Evolutionary conservation across 2,888 invertebrate genomes (phyloP), one percentile per base, ranked within the genome.

Genomic region (Chalcosyrphus nemorum): DNA sequence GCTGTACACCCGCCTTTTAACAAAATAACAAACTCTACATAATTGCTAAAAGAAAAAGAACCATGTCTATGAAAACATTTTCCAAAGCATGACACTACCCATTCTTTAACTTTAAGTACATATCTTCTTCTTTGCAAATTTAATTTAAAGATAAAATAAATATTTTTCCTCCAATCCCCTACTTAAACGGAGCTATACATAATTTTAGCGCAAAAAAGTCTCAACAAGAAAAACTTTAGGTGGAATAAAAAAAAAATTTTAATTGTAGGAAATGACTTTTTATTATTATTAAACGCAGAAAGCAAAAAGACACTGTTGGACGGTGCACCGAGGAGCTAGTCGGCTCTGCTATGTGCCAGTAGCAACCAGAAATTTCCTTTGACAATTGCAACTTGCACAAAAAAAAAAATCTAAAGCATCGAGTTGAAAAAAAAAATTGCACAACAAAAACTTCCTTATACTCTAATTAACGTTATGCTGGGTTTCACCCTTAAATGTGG

Each of bases 391-490:
- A 52, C 57, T 68, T 43, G 27, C 19, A 27, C 24, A 43, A 59
- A 57, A 32, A 15, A 77, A 41, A 47, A 57, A 52, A 74, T 9
- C 19, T 24, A 27, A 27, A 50, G 15, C 17, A 59, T 35, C 11
- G 29, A 27, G 15, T 15, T 24, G 24, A 35, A 13, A 35, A 35
- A 38, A 35, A 57, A 47, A 35, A 50, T 7, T 27, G 38, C 32
- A 65, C 32, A 63, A 74, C 45, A 72, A 82, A 71, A 82, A 61
- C 65, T 29, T 77, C 61, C 57, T 59, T 72, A 72, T 65, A 82
- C 77, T 77, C 81, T 82, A 82, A 82, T 82, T 82, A 77, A 77
- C 77, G 81, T 72, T 82, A 66, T 82, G 70, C 77, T 72, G 61
- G 54, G 29, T 45, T 54, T 43, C 38, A 71, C 63, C 75, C 81